Evolutionary conservation across 1,140 invertebrate species (phyloP), one percentile per base, ranked within the genome.

Genomic region (Cotesia chilonis): DNA sequence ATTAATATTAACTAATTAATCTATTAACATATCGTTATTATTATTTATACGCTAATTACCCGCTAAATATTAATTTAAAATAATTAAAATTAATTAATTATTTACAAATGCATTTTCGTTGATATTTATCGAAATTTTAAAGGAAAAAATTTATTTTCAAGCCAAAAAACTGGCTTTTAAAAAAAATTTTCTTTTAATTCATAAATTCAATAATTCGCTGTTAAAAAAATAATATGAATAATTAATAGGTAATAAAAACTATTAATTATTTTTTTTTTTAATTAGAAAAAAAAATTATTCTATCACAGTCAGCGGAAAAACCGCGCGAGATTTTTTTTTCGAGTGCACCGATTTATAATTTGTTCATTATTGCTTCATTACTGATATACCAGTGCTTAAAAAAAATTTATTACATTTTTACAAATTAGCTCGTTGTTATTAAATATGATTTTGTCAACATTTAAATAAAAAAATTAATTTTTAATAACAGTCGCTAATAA

Each of bases 301-400:
- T 85, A 87, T 87, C 84, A 86, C 85, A 87, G 84, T 85, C 76
- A 84, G 78, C 80, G 81, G 82, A 55, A 14, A 61, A 76, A 75
- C 76, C 80, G 75, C 76, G 78, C 69, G 77, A 47, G 5, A 47
- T 47, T 47, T 47, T 47, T 47, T 47, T 47, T 7, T 47, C 41
- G 41, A 55, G 17, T 9, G 17, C 17, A 55, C 54, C 54, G 54
- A n/a, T 55, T 55, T 28, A 28, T 28, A 28, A 28, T 28, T 28
- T 28, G 28, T 28, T 47, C 2, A 47, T 47, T 47, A 47, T 47
- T 47, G 6, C 4, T 55, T 55, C 54, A 55, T 55, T 55, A 55
- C n/a, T 55, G 17, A 6, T 47, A 12, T n/a, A 14, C 54, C 3
- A 55, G 54, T 55, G 5, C 54, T 55, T 55, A 5, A 3, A 55